Evolutionary conservation across 2,797 vertebrate genomes (phyloP).

Genomic region (Phrynocephalus guinanensis): DNA sequence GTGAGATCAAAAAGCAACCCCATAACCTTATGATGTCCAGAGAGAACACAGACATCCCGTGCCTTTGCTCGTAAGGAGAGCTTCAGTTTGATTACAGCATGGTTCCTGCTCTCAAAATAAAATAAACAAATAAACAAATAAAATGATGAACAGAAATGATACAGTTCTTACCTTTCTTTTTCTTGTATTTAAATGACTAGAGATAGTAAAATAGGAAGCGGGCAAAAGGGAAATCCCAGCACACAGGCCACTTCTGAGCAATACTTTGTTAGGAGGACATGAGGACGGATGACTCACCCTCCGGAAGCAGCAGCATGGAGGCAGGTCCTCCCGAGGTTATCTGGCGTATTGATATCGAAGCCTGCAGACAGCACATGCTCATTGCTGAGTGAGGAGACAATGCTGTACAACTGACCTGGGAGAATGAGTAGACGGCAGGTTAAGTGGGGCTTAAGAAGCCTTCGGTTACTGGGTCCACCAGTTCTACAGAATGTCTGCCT

Average conservation of each 20-base stretch:
- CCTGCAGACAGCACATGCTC: conserved; percentile 96
- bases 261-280: background rate
- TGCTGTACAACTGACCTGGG: conserved; percentile 98
- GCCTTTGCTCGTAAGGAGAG: background rate
- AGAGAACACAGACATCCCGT: background rate
- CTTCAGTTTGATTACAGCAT: background rate
- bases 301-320: conserved; percentile 98
- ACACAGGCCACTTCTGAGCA: background rate
- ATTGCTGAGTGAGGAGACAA: conserved; percentile 97
- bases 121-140: background rate
- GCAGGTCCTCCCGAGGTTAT: conserved; percentile 97
- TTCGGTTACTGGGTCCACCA: background rate
- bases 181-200: background rate
- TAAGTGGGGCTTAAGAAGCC: background rate
- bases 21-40: no score
- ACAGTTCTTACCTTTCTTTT: no score
- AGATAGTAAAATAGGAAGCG: background rate
- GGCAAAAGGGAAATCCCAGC: background rate
- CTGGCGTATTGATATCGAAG: conserved; percentile 97
- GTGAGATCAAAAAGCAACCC: background rate
- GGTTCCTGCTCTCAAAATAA: background rate
- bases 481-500: background rate
- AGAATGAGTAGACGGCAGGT: background rate
- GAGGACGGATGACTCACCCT: conserved; percentile 80
- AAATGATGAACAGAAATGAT: background rate